A percentile compares a stretch with the other conserved stretches of the same genome.
phyloP scores from a whole-genome alignment of 2,113 vertebrate species.

The Xerus inauris region DNA sequence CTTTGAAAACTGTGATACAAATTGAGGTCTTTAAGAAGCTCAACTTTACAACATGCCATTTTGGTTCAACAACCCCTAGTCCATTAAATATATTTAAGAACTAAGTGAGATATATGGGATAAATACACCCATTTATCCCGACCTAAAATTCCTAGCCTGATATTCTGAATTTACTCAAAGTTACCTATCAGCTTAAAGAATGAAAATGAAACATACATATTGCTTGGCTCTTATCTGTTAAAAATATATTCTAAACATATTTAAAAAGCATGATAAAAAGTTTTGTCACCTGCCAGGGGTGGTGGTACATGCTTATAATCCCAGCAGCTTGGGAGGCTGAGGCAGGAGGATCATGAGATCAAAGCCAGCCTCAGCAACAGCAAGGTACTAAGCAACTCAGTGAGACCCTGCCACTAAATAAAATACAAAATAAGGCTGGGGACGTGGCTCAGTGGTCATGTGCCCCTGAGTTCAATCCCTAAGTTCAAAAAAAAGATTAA shows the following conservation, averaged over 20 bases:
- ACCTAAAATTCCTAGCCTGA: not conserved
- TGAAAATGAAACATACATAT: constrained; percentile 37
- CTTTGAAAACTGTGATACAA: constrained; percentile 60
- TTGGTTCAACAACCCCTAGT: constrained; percentile 18
- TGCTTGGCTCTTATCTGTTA: not conserved
- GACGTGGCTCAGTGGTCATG: too few species aligned
- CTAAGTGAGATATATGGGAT: not conserved
- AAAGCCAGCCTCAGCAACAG: too few species aligned
- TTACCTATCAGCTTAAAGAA: constrained; percentile 16
- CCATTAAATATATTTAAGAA: constrained; percentile 36
- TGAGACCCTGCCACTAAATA: too few species aligned
- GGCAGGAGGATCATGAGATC: too few species aligned
- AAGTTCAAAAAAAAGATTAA: not conserved
- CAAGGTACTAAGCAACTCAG: too few species aligned
- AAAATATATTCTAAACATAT: constrained; percentile 15
- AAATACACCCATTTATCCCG: not conserved
- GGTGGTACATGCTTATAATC: too few species aligned
- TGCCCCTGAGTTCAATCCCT: too few species aligned
- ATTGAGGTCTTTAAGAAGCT: constrained; percentile 60
- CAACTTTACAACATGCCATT: constrained; percentile 47
- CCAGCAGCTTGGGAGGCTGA: too few species aligned
- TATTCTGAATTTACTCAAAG: constrained; percentile 45
- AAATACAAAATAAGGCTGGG: too few species aligned
- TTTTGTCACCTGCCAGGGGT: not conserved
- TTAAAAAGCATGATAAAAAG: constrained; percentile 6